Conservation (phyloP, 2,888 invertebrate genomes). For the Timema cristinae region DNA sequence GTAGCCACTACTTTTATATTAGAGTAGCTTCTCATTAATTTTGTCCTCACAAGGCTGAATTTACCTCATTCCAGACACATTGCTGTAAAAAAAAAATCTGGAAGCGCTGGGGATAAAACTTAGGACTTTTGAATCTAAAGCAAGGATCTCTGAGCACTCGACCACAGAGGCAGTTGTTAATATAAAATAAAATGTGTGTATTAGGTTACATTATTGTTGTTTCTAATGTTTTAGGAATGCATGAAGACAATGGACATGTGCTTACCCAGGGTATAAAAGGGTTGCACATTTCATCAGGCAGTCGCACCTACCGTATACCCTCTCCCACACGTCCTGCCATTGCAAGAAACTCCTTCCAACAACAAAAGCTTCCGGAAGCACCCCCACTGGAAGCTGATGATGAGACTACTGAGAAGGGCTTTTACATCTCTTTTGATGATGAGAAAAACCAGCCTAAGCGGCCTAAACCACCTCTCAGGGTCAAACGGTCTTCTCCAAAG, state of each 20-base stretch:
- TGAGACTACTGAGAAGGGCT: conserved; percentile 64
- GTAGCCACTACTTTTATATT: no score
- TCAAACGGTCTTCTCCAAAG: conserved; percentile 70
- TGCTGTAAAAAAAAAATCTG: no score
- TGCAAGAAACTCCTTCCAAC: conserved; percentile 68
- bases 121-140: no score
- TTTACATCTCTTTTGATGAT: conserved; percentile 91
- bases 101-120: no score
- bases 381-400: conserved; percentile 42
- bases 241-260: conserved; percentile 26
- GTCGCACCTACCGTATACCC: conserved; percentile 82
- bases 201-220: no score
- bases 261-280: conserved; percentile 65
- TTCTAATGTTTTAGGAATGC: conserved; percentile 20
- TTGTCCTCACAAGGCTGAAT: no score
- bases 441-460: conserved; percentile 70
- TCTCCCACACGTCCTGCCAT: conserved; percentile 77
- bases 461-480: conserved; percentile 81
- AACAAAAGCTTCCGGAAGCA: conserved; percentile 34
- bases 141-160: no score
- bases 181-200: background rate
- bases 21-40: no score
- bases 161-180: background rate
- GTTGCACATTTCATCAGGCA: conserved; percentile 82
- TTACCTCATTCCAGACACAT: no score